Evolutionary conservation across 2,888 invertebrate genomes (phyloP).

Genomic region (Agrotis exclamationis): DNA sequence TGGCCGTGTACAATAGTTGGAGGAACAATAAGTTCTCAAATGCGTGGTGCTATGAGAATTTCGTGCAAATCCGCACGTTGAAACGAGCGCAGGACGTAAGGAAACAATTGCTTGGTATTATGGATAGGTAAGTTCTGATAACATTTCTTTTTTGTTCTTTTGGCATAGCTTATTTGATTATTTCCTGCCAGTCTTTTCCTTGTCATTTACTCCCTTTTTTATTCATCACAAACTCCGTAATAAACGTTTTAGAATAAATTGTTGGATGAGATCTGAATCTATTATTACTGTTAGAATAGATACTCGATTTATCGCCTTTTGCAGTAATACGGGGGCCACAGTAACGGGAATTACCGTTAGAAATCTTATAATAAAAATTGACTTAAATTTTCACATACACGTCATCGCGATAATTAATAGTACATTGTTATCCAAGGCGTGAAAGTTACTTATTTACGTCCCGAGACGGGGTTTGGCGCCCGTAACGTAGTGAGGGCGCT

Average conservation of each 20-base stretch:
- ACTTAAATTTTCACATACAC: no score
- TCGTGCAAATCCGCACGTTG: slow-evolving; percentile 98
- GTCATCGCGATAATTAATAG: no score
- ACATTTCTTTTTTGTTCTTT: background rate
- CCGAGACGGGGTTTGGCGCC: no score
- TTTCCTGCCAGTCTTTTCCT: background rate
- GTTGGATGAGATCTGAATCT: background rate
- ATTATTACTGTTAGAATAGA: background rate
- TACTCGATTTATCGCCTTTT: background rate
- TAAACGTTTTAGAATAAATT: background rate
- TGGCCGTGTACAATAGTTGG: slow-evolving; percentile 99
- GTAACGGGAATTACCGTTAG: no score
- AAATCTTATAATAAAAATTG: no score
- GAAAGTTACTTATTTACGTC: no score
- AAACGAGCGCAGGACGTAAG: slow-evolving; percentile 99
- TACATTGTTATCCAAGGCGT: no score
- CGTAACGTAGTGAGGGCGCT: no score
- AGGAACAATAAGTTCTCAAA: slow-evolving; percentile 99
- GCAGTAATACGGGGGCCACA: no score
- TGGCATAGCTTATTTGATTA: background rate
- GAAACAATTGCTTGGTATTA: slow-evolving; percentile 99
- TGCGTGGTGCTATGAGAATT: slow-evolving; percentile 99
- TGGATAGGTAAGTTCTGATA: slow-evolving; percentile 94
- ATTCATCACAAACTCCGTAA: background rate
- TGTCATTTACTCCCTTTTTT: background rate